Base-by-base conservation (phyloP, 2,113 vertebrate species). In the Pluvianellus socialis region DNA sequence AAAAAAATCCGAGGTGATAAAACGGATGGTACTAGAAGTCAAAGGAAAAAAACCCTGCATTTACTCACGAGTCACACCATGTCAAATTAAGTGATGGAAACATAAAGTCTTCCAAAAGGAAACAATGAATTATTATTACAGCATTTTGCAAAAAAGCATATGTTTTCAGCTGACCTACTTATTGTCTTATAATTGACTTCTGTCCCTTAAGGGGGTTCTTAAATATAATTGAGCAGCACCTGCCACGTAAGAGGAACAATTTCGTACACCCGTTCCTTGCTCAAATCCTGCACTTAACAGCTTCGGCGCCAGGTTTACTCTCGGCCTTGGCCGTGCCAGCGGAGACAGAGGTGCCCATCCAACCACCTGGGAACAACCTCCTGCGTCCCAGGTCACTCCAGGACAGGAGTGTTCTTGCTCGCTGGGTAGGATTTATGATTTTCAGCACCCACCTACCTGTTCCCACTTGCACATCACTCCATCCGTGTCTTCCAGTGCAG, bases 111-210 rank as follows among this genome's bases (percentile, higher is more conserved):
- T 32, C 49, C 65, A 61, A 28, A 18, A 8, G 33, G 79, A 21
- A 40, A 6, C 14, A 70, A 80, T 66, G 44, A 96, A 53, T 38
- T 85, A 73, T 35, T 86, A 66, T 79, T 79, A 35, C 72, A 96
- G 96, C 79, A 2, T 68, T 4, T 81, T 87, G 88, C 75, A 83
- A 75, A 95, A 56, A 76, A 75, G 91, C 92, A 61, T 81, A 71
- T 24, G 95, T 93, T 89, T 96, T 83, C 94, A 83, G 90, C 90
- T 98, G 98, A 97, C 98, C 98, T 98, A 98, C 93, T 98, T 98
- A 73, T 79, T 92, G 86, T 52, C 93, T 86, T 90, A 76, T 94
- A 98, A 98, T 98, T 98, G 98, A 96, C 97, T 98, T 93, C 92
- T 94, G 95, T 98, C 95, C 98, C 97, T 97, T 91, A 72, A 97